Conservation (phyloP, 2,797 vertebrate genomes). For the Synaphobranchus kaupii region DNA sequence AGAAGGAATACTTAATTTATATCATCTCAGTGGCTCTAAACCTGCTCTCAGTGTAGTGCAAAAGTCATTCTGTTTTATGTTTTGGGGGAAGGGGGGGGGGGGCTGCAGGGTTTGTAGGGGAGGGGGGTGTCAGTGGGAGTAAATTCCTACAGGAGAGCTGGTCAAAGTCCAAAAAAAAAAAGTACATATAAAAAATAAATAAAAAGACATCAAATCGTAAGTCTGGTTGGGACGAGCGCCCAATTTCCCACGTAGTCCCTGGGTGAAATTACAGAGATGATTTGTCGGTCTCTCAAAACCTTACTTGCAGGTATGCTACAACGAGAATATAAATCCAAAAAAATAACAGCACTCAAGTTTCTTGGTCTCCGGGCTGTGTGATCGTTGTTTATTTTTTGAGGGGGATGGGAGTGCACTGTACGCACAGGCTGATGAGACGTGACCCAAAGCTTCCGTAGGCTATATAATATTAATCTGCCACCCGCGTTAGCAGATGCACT, state of each 20-base stretch:
- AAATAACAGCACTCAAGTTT: slow-evolving; percentile 52
- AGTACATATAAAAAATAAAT: background rate
- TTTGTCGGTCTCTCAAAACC: background rate
- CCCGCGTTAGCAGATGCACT: slow-evolving; percentile 76
- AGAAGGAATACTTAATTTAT: slow-evolving; percentile 27
- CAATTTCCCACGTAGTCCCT: background rate
- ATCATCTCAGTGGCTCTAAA: slow-evolving; percentile 24
- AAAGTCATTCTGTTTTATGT: slow-evolving; percentile 6
- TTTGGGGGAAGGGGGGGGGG: background rate
- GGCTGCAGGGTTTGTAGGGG: background rate
- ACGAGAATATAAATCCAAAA: background rate
- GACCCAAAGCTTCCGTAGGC: slow-evolving; percentile 71
- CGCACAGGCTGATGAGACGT: slow-evolving; percentile 73
- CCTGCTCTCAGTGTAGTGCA: background rate
- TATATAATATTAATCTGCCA: slow-evolving; percentile 82
- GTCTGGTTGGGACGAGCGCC: background rate
- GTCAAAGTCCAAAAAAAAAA: background rate
- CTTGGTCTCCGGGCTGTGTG: slow-evolving; percentile 60
- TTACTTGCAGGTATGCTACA: background rate
- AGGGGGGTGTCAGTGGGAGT: background rate
- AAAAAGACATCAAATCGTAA: background rate
- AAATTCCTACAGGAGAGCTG: slow-evolving; percentile 10
- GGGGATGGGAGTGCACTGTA: slow-evolving; percentile 65
- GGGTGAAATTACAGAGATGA: background rate
- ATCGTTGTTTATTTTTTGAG: slow-evolving; percentile 42